Percentiles rank a stretch among this genome's conserved stretches.
These are phyloP conservation scores for Colostygia pectinataria DNA, from an alignment of 2,888 invertebrate species.

Conservation along the genomic window DNA sequence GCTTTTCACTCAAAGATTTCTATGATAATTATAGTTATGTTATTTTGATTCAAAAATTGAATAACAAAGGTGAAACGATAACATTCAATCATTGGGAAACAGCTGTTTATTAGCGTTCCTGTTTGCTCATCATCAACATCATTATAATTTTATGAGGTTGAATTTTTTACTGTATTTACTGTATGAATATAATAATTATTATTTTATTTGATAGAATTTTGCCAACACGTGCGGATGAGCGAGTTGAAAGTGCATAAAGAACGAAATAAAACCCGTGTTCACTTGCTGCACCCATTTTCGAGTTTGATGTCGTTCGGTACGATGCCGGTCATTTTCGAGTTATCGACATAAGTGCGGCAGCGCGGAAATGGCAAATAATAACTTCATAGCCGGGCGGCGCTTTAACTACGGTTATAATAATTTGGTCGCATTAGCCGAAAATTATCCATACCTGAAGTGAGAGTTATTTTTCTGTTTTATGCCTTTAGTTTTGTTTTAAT, in stretches of 20 bases:
- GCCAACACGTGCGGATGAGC: too few species aligned
- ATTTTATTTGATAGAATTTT: too few species aligned
- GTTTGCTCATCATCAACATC: too few species aligned
- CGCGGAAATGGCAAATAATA: conserved; percentile 81
- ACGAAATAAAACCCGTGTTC: too few species aligned
- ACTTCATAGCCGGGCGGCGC: conserved; percentile 71
- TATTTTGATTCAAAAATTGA: not conserved
- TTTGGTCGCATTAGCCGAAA: conserved; percentile 73
- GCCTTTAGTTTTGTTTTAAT: conserved; percentile 14
- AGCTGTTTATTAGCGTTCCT: too few species aligned
- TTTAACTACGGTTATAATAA: conserved; percentile 70
- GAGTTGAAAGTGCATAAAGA: too few species aligned
- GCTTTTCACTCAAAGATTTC: conserved; percentile 32
- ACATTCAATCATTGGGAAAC: too few species aligned
- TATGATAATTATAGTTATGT: conserved; percentile 6
- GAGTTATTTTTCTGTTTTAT: conserved; percentile 41
- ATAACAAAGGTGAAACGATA: too few species aligned
- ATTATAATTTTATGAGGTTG: too few species aligned
- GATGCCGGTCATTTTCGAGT: conserved; percentile 80
- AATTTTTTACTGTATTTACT: too few species aligned
- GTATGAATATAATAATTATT: too few species aligned
- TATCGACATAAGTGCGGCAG: conserved; percentile 72
- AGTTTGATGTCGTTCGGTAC: conserved; percentile 70
- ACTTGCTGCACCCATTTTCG: conserved; percentile 71
- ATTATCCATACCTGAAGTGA: conserved; percentile 57